Conservation (phyloP, 1,140 invertebrate genomes). For the Sitobion miscanthi region DNA sequence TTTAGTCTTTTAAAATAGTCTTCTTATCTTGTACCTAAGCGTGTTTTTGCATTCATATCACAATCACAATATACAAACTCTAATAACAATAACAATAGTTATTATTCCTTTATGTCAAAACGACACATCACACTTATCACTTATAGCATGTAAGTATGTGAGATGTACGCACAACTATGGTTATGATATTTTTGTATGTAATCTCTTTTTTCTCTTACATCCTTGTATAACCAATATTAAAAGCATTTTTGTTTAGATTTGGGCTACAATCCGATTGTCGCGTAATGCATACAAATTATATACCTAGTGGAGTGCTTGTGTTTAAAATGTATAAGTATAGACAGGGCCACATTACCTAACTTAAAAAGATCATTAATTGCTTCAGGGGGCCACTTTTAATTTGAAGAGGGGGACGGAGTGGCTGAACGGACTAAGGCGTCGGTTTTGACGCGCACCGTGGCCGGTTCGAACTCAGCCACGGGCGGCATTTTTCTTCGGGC, state of each 20-base stretch:
- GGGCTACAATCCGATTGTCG: background rate
- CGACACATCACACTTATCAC: background rate
- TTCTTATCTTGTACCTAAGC: too few species aligned
- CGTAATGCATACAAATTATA: background rate
- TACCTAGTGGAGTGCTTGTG: too few species aligned
- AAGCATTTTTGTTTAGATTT: background rate
- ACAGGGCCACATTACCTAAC: too few species aligned
- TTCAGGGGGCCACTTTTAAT: too few species aligned
- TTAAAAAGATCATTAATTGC: too few species aligned
- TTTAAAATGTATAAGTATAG: too few species aligned
- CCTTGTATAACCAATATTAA: background rate
- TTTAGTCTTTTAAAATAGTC: too few species aligned
- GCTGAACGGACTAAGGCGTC: too few species aligned
- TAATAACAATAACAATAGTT: background rate
- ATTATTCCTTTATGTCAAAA: background rate
- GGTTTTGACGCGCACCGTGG: too few species aligned
- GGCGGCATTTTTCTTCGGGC: too few species aligned
- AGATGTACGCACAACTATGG: background rate
- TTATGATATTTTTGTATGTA: background rate
- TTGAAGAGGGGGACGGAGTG: too few species aligned
- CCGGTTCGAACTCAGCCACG: too few species aligned
- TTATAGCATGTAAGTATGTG: background rate
- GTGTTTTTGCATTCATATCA: background rate
- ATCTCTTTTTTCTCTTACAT: background rate
- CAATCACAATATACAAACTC: background rate